Conservation (phyloP, 2,797 vertebrate genomes). For the Sebastes oblongus region DNA sequence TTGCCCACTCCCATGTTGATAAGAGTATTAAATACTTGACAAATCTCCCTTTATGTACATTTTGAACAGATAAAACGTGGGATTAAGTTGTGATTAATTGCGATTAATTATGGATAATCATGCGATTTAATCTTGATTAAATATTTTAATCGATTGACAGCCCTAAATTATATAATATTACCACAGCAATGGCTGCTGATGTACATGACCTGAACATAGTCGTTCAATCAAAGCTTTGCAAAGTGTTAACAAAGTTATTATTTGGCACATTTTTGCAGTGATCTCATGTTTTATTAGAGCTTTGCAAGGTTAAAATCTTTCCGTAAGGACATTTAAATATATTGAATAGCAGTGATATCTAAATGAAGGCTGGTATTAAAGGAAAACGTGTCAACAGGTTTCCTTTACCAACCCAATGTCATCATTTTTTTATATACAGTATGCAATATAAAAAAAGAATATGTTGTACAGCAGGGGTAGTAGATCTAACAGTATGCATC, state of each 20-base stretch:
- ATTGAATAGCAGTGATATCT: neutral
- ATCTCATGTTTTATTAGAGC: neutral
- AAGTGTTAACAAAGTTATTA: neutral
- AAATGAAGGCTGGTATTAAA: neutral
- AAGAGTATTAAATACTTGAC: too few species aligned
- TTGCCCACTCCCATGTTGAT: too few species aligned
- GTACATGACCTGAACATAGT: neutral
- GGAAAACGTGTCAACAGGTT: neutral
- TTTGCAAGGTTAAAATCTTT: neutral
- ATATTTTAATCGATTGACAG: too few species aligned
- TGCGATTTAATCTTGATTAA: accelerated
- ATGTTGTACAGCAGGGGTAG: neutral
- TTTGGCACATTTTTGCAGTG: neutral
- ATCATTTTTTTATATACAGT: neutral
- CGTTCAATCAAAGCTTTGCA: neutral
- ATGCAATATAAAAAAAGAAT: neutral
- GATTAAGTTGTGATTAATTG: too few species aligned
- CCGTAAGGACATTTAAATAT: neutral
- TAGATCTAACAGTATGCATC: neutral
- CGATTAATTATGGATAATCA: too few species aligned
- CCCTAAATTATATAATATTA: neutral
- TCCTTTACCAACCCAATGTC: accelerated
- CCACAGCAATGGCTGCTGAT: neutral
- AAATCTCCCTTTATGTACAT: too few species aligned
- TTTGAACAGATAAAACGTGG: too few species aligned